Evolutionary conservation across 2,113 vertebrate species (phyloP).

Genomic region (Hemibagrus wyckioides): DNA sequence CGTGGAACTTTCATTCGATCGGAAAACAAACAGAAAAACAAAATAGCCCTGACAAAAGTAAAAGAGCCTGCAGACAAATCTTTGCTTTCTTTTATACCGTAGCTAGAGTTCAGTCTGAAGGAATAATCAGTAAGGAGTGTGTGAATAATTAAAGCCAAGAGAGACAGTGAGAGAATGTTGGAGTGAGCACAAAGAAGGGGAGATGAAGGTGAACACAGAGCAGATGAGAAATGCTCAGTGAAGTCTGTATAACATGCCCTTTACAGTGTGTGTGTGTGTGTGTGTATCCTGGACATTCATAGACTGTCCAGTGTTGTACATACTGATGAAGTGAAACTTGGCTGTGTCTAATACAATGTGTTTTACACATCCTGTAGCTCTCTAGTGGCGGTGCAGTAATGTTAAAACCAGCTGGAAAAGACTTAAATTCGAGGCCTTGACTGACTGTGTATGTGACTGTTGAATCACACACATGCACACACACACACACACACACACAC

Average conservation of each 20-base stretch:
- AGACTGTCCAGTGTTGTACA: neutral
- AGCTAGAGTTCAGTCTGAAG: neutral
- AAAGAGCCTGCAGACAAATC: neutral
- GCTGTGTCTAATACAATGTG: neutral
- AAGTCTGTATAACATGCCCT: constrained; percentile 12
- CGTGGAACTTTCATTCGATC: neutral
- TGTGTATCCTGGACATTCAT: neutral
- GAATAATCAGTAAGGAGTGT: constrained; percentile 3
- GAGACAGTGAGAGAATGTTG: constrained; percentile 8
- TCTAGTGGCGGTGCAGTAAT: constrained; percentile 42
- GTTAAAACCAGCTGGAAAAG: constrained; percentile 52
- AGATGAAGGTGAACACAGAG: neutral
- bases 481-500: constrained; percentile 29
- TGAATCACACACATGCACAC: constrained; percentile 17
- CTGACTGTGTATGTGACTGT: too few species aligned
- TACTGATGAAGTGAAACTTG: constrained; percentile 8
- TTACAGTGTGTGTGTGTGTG: neutral
- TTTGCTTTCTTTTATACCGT: neutral
- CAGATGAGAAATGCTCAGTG: constrained; percentile 6
- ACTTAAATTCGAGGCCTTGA: neutral
- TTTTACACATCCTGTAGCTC: constrained; percentile 15
- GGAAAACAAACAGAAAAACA: constrained; percentile 10
- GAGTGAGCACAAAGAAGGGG: neutral
- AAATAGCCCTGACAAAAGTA: neutral
- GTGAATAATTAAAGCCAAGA: constrained; percentile 33